Conservation (phyloP, 1,140 invertebrate species). For the Rhopalosiphum padi region DNA sequence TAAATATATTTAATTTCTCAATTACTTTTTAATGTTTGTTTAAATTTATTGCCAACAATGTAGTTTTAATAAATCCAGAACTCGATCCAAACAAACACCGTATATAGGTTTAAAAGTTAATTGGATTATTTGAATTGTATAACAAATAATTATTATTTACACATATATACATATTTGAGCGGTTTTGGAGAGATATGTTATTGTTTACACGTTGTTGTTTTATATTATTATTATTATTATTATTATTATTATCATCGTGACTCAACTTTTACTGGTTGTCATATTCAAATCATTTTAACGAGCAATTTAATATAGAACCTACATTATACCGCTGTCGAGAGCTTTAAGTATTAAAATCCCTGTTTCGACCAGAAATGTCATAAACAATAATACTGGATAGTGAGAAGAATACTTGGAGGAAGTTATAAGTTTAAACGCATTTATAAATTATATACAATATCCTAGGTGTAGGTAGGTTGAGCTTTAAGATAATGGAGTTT, state of each 20-base stretch:
- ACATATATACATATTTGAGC: neutral
- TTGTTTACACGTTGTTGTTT: neutral
- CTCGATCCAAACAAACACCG: neutral
- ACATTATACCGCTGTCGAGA: neutral
- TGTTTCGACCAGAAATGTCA: constrained; percentile 8
- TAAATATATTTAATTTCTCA: neutral
- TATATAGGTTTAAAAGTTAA: neutral
- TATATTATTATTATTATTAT: neutral
- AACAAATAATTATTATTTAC: neutral
- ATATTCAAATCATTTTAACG: neutral
- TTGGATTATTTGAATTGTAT: neutral
- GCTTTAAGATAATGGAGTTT: neutral
- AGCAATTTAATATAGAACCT: neutral
- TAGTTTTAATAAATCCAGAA: neutral
- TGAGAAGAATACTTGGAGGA: neutral
- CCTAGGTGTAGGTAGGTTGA: neutral
- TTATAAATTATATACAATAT: constrained; percentile 18
- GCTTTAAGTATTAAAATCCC: neutral
- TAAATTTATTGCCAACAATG: neutral
- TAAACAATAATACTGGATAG: neutral
- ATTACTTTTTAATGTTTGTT: neutral
- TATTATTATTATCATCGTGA: neutral
- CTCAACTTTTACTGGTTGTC: neutral
- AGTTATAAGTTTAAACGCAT: neutral
- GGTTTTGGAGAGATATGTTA: neutral